A percentile compares a stretch with the other conserved stretches of the same genome.
Conservation (phyloP, 1,140 invertebrate genomes). For the Trichonephila inaurata region DNA sequence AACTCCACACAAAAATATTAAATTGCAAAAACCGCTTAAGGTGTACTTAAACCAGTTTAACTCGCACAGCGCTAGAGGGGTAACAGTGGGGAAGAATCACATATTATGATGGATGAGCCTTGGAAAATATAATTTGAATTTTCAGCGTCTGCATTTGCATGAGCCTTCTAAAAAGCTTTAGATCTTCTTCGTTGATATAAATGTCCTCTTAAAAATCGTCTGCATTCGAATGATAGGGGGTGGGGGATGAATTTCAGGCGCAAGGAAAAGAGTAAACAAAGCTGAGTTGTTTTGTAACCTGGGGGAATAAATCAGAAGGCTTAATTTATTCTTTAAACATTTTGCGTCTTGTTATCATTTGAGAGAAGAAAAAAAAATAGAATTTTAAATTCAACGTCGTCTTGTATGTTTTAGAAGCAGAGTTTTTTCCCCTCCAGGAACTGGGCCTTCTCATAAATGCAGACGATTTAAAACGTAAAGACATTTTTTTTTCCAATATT, state of each 20-base stretch:
- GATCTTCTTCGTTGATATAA: constrained; percentile 69
- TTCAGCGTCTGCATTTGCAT: constrained; percentile 70
- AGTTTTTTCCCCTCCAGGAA: background rate
- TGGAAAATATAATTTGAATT: constrained; percentile 73
- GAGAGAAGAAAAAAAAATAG: constrained; percentile 18
- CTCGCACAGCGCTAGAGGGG: background rate
- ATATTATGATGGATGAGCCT: constrained; percentile 67
- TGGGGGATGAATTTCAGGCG: constrained; percentile 15
- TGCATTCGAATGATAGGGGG: background rate
- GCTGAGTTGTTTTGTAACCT: constrained; percentile 35
- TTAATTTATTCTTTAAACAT: constrained; percentile 65
- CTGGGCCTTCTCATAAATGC: background rate
- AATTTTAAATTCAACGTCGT: background rate
- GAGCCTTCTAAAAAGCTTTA: constrained; percentile 50
- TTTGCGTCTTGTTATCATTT: constrained; percentile 59
- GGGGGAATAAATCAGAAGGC: constrained; percentile 50
- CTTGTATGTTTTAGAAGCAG: constrained; percentile 5
- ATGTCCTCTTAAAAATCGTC: constrained; percentile 70
- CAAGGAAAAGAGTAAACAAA: constrained; percentile 45
- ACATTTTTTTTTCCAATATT: background rate
- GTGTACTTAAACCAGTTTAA: constrained; percentile 43
- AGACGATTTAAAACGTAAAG: background rate
- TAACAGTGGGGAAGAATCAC: constrained; percentile 31
- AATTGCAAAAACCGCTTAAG: background rate
- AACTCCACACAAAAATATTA: background rate